Conservation (phyloP, 1,140 invertebrate genomes). For the Nasonia giraulti region DNA sequence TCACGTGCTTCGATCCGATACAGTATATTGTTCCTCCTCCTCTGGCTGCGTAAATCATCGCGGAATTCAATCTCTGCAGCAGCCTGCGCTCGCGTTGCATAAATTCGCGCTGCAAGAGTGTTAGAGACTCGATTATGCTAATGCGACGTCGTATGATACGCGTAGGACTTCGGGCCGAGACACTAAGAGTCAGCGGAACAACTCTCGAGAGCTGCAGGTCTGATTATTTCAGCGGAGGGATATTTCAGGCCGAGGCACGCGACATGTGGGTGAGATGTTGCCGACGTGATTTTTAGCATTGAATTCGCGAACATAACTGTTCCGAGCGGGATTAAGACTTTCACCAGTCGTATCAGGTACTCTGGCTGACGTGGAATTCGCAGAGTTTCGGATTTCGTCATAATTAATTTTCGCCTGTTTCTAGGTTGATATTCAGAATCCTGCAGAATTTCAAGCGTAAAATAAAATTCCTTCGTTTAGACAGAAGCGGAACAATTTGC, state of each 20-base stretch:
- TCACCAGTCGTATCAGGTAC: not conserved
- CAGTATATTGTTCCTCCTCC: not conserved
- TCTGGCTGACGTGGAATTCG: too few species aligned
- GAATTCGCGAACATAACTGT: too few species aligned
- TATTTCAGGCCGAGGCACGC: too few species aligned
- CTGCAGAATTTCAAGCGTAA: too few species aligned
- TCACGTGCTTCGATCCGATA: not conserved
- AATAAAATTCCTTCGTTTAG: too few species aligned
- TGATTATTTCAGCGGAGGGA: not conserved
- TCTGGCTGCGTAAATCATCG: not conserved
- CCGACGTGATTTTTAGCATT: too few species aligned
- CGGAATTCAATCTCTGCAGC: conserved; percentile 20
- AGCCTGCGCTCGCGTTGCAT: not conserved
- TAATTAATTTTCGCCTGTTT: not conserved
- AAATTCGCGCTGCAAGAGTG: not conserved
- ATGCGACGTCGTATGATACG: not conserved
- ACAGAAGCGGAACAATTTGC: not conserved
- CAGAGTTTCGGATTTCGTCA: not conserved
- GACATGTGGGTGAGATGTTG: too few species aligned
- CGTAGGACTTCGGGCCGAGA: not conserved
- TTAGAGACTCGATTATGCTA: conserved; percentile 25
- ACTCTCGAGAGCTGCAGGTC: not conserved
- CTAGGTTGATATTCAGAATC: too few species aligned
- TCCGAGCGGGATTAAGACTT: not conserved
- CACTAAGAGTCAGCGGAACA: not conserved